Conservation (phyloP, 2,797 vertebrate species). For the Mastacembelus armatus region DNA sequence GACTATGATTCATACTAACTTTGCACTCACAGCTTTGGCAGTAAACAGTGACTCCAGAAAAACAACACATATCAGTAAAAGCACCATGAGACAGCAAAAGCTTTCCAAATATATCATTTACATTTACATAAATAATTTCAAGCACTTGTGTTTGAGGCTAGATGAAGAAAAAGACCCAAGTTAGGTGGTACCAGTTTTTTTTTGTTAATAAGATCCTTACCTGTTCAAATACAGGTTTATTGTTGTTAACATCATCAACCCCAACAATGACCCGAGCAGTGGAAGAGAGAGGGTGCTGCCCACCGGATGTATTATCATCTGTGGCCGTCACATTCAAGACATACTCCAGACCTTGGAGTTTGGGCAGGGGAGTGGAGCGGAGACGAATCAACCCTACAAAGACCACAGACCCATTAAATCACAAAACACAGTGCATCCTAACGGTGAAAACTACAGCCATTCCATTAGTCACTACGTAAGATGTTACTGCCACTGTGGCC, state of each 20-base stretch:
- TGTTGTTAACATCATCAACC: slow-evolving; percentile 92
- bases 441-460: slow-evolving; percentile 31
- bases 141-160: neutral
- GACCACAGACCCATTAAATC: slow-evolving; percentile 49
- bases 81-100: too few relatives aligned
- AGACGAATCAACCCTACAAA: slow-evolving; percentile 89
- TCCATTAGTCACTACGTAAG: slow-evolving; percentile 59
- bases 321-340: slow-evolving; percentile 88
- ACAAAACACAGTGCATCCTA: slow-evolving; percentile 29
- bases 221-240: slow-evolving; percentile 92
- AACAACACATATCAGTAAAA: neutral
- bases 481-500: slow-evolving; percentile 49
- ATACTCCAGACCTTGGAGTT: slow-evolving; percentile 90
- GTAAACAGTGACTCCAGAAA: neutral
- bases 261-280: slow-evolving; percentile 87
- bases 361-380: slow-evolving; percentile 86
- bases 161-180: neutral
- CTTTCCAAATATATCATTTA: neutral
- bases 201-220: slow-evolving; percentile 72
- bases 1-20: neutral
- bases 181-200: neutral
- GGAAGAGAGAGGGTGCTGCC: slow-evolving; percentile 84
- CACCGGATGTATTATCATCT: slow-evolving; percentile 90
- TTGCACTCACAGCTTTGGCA: neutral
- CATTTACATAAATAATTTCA: too few relatives aligned